Base-by-base conservation (phyloP, 2,797 vertebrate species). In the Numenius phaeopus region DNA sequence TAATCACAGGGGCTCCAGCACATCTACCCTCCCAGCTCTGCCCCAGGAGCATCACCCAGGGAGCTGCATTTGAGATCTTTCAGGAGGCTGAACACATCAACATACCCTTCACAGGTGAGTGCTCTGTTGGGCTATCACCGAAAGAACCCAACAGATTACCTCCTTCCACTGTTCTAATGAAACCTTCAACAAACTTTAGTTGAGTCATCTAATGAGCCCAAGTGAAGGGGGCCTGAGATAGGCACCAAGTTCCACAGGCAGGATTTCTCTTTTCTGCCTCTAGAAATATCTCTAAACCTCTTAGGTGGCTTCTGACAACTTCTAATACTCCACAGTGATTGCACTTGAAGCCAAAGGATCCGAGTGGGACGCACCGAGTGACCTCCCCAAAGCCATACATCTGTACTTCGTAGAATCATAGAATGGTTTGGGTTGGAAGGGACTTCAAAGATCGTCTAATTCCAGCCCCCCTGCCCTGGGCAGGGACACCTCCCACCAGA, bases 321-420 rank as follows among this genome's bases (percentile, higher is more conserved):
- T 16, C 32, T 54, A 39, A 34, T 62, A 26, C 50, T 61, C 40
- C 12, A 7, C 9, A 5, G 19, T 37, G 59, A 29, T 30, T 19
- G 37, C 29, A 12, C 4, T 0, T 17, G 58, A 69, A 19, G 46
- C 42, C 76, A 32, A 79, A n/a, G 8, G 27, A 21, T 14, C 34
- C 8, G 0, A 12, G 10, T 4, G 58, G 54, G 64, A 40, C 11
- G 7, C 19, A 2, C 0, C 0, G 2, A 10, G 24, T 6, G 65
- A 11, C 40, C 34, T 27, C 26, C 73, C 84, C 77, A 40, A 27
- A 78, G 47, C 49, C 18, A 7, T 0, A 0, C 30, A 13, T 20
- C n/a, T 10, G 4, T 12, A 14, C 7, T 11, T 6, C 52, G 30
- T 16, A 29, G 46, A 22, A 47, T 47, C 46, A 47, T 21, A 47